Base-by-base conservation (phyloP, 2,888 invertebrate species). In the Noctua pronuba region DNA sequence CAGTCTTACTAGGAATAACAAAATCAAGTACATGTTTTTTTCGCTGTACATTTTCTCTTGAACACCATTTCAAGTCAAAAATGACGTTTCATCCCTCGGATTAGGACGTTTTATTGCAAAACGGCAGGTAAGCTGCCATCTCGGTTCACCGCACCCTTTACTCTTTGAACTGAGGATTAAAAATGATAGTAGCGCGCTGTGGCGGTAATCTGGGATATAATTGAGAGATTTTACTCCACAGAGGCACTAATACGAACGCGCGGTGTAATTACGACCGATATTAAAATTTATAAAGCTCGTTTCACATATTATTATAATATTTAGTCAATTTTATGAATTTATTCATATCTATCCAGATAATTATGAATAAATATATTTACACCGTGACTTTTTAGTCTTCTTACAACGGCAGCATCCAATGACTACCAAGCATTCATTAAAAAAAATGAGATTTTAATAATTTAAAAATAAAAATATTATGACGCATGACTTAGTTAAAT, bases 161-260 rank as follows among this genome's bases (percentile, higher is more conserved):
- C 35, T 80, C 68, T 80, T 80, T 65, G 49, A 62, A 73, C 41
- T 67, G 44, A 35, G 73, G 49, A 77, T 82, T 82, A 81, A 73
- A 80, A 77, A 82, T 67, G 6, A 68, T 67, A 64, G 46, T n/a
- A 52, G 35, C 21, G 6, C 6, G n/a, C 44, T 58, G 38, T 65
- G 55, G 24, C 41, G 65, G 55, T 82, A 74, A 71, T 78, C 74
- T 44, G 10, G 35, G 16, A 28, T 55, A 46, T 78, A 62, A 77
- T 78, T 73, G 68, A 68, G 68, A 75, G 55, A 83, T 79, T 74
- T 71, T 31, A 62, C 65, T 60, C 11, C 28, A 46, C n/a, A 41
- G 41, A 65, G n/a, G 8, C 16, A 41, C 31, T 31, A 41, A n/a
- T 24, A 65, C 41, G 16, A 65, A 41, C n/a, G 65, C 8, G n/a